Base-by-base conservation (phyloP, 2,888 invertebrate genomes). In the Euplagia quadripunctaria region DNA sequence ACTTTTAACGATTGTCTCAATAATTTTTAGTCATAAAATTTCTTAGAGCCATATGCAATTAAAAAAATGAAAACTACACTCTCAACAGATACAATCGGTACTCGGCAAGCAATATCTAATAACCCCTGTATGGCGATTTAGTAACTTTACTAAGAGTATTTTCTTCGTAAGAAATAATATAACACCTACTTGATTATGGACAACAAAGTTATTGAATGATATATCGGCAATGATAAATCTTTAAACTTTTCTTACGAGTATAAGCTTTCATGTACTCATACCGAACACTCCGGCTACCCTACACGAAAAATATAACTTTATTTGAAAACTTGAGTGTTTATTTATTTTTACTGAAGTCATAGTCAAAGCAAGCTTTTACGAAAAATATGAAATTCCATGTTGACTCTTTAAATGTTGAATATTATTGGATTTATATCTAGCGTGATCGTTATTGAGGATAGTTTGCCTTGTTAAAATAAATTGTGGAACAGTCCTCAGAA, bases 121-220 rank as follows among this genome's bases (percentile, higher is more conserved):
- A 12, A 52, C 7, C 17, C 7, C 16, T 1, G 17, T 55, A 55
- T 55, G 17, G 55, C 9, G 11, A n/a, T 55, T 55, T n/a, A 55
- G n/a, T n/a, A n/a, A n/a, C n/a, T 55, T 7, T 55, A 17, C 7
- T 17, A 52, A 52, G 1, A 65, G n/a, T 55, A n/a, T 55, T 55
- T 55, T 55, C 55, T 55, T 55, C 8, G 55, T n/a, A n/a, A 55
- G 9, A n/a, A 55, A 3, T n/a, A 55, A 55, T 55, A n/a, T n/a
- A 55, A n/a, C n/a, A 55, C n/a, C 55, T 55, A n/a, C 55, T 55
- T n/a, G n/a, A 55, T 55, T 55, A 55, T n/a, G 55, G 55, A 55
- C 55, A 55, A 1, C 55, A n/a, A 55, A 55, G n/a, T 55, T 55
- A 55, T 55, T 55, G n/a, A 55, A 55, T 55, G 55, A 55, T 41